Percentiles rank a stretch among this genome's conserved stretches.
Conservation (phyloP, 2,113 vertebrate genomes). For the Dicrurus megarhynchus region DNA sequence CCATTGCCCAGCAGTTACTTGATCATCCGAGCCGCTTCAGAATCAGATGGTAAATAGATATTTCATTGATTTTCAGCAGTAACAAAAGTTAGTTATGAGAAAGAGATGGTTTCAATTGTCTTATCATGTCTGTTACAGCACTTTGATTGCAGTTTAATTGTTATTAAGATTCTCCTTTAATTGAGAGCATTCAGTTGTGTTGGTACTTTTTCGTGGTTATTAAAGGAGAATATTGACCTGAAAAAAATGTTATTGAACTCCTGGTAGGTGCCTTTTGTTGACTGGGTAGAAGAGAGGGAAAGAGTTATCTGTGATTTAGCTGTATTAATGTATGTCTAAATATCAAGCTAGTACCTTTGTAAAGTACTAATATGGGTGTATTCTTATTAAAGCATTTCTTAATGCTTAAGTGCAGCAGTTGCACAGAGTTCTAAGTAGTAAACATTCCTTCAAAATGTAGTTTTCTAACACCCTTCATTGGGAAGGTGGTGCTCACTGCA, state of each 20-base stretch:
- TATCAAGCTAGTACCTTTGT: neutral
- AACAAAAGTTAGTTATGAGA: neutral
- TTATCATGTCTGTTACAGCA: neutral
- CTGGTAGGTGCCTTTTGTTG: neutral
- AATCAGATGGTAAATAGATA: slow-evolving; percentile 90
- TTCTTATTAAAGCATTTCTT: neutral
- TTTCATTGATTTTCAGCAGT: neutral
- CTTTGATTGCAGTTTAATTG: neutral
- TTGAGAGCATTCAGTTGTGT: neutral
- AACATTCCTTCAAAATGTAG: neutral
- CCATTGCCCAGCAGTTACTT: slow-evolving; percentile 97
- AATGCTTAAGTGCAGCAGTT: neutral
- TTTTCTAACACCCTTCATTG: neutral
- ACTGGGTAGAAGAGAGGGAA: neutral
- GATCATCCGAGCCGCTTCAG: slow-evolving; percentile 94
- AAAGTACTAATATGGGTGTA: neutral
- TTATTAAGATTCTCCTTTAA: neutral
- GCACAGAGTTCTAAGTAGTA: neutral
- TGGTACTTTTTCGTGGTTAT: neutral
- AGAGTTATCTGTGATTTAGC: neutral
- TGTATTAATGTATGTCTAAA: neutral
- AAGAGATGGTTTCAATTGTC: neutral
- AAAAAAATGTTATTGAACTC: neutral
- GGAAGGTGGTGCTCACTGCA: neutral
- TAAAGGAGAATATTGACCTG: neutral